Evolutionary conservation across 2,113 vertebrate species (phyloP).

Genomic region (Agapornis roseicollis): DNA sequence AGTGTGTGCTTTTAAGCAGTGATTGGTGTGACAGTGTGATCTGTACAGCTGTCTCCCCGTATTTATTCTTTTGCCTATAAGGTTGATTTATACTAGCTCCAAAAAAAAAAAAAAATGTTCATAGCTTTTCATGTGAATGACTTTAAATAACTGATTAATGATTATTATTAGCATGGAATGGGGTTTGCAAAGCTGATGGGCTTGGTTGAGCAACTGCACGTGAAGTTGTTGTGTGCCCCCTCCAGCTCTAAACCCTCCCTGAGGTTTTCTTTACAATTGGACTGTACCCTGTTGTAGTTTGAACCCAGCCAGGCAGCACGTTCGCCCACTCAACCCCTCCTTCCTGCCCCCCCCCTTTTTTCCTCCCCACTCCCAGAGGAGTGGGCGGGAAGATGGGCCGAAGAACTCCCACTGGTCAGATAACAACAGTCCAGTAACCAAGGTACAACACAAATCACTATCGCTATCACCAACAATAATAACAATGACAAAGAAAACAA

Average conservation of each 20-base stretch:
- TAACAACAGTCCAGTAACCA: too few species aligned
- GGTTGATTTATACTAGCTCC: constrained; percentile 48
- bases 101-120: not conserved
- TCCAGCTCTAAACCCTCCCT: not conserved
- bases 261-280: constrained; percentile 41
- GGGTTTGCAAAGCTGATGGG: not conserved
- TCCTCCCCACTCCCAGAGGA: too few species aligned
- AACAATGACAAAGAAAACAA: too few species aligned
- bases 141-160: constrained; percentile 60
- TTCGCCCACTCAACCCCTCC: too few species aligned
- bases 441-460: too few species aligned
- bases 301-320: too few species aligned
- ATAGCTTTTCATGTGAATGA: constrained; percentile 35
- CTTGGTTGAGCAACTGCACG: constrained; percentile 10
- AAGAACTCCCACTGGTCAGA: too few species aligned
- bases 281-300: too few species aligned
- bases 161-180: not conserved
- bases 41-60: constrained; percentile 66
- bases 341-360: too few species aligned
- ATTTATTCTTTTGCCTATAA: constrained; percentile 70
- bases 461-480: too few species aligned
- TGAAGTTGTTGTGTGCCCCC: not conserved
- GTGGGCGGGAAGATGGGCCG: too few species aligned
- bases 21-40: constrained; percentile 65
- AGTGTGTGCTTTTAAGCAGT: constrained; percentile 59